These are phyloP conservation scores for Brachyptera risi DNA, from an alignment of 2,888 invertebrate species.

Conservation along the genomic window DNA sequence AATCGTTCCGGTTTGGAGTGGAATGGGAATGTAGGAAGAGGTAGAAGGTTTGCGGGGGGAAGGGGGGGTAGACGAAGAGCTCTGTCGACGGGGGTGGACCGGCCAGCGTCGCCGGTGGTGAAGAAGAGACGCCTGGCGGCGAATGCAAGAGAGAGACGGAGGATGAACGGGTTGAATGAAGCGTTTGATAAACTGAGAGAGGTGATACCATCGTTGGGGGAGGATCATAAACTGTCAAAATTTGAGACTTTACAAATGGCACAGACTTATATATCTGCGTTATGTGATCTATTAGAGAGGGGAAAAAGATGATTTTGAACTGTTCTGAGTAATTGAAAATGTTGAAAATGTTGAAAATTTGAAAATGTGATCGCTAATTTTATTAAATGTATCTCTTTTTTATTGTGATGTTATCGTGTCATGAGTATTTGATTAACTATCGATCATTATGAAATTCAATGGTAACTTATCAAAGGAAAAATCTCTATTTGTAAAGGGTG, in stretches of 20 bases:
- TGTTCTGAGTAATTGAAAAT: not conserved
- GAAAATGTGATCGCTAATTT: too few species aligned
- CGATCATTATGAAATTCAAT: too few species aligned
- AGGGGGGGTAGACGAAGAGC: not conserved
- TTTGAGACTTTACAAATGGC: conserved; percentile 77
- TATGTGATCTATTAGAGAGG: conserved; percentile 60
- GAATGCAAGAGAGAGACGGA: conserved; percentile 66
- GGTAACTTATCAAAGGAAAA: too few species aligned
- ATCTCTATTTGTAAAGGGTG: too few species aligned
- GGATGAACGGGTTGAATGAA: conserved; percentile 72
- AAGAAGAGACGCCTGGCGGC: conserved; percentile 63
- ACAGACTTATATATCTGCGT: conserved; percentile 65
- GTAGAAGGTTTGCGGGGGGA: not conserved
- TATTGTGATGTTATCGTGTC: too few species aligned
- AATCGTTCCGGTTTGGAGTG: not conserved
- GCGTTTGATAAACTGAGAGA: conserved; percentile 68
- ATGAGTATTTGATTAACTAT: too few species aligned
- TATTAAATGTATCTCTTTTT: not conserved
- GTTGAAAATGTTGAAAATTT: too few species aligned
- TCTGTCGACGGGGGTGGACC: not conserved
- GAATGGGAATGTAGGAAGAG: not conserved
- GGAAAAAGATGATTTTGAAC: conserved; percentile 25
- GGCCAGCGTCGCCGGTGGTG: conserved; percentile 54
- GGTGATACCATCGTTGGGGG: conserved; percentile 65
- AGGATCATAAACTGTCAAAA: conserved; percentile 68